Conservation (phyloP, 2,113 vertebrate genomes). For the Corvus moneduloides region DNA sequence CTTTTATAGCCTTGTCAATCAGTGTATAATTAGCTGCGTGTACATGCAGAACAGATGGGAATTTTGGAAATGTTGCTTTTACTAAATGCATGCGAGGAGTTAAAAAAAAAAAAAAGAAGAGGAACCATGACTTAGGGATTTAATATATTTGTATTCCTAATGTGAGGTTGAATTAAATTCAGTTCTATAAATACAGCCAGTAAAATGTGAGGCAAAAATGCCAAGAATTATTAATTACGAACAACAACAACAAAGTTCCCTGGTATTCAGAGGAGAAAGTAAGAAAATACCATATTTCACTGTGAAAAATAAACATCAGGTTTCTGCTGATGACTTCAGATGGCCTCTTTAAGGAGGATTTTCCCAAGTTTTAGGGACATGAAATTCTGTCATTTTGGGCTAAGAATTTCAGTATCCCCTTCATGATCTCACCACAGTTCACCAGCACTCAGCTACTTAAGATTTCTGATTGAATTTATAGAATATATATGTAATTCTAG, state of each 20-base stretch:
- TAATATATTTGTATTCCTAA: neutral
- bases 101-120: neutral
- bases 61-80: constrained; percentile 59
- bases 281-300: neutral
- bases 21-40: constrained; percentile 62
- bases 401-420: neutral
- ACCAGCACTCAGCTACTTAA: neutral
- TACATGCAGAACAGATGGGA: constrained; percentile 59
- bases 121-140: constrained; percentile 32
- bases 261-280: neutral
- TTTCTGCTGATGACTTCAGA: neutral
- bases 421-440: neutral
- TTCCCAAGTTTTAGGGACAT: neutral
- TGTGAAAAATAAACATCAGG: neutral
- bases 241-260: neutral
- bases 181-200: neutral
- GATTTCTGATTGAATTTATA: neutral
- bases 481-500: neutral
- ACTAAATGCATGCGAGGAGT: neutral
- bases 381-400: neutral
- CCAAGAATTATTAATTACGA: neutral
- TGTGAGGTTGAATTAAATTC: neutral
- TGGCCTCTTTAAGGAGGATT: neutral
- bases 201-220: neutral
- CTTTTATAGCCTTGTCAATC: constrained; percentile 66